A percentile compares a stretch with the other conserved stretches of the same genome.
Evolutionary conservation across 2,888 invertebrate genomes (phyloP).

Genomic region (Serripes groenlandicus): DNA sequence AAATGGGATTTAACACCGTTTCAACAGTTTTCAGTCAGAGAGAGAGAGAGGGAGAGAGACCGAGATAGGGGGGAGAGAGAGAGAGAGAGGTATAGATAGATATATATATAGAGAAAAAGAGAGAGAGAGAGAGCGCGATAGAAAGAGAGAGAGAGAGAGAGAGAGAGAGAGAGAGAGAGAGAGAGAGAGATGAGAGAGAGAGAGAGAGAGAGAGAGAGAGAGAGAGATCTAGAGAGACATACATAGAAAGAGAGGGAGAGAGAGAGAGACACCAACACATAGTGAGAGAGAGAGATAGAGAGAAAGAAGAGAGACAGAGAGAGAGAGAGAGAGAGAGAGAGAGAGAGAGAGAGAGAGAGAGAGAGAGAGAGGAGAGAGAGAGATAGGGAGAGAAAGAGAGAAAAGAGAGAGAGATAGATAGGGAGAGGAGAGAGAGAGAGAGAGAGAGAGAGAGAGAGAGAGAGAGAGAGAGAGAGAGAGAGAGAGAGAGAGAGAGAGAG

Average conservation of each 20-base stretch:
- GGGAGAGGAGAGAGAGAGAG: neutral
- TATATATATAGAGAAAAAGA: too few species aligned
- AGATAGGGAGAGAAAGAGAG: neutral
- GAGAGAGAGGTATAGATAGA: too few species aligned
- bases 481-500: constrained; percentile 12
- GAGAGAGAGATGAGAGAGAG: too few species aligned
- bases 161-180: too few species aligned
- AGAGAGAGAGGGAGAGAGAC: too few species aligned
- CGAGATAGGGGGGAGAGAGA: too few species aligned
- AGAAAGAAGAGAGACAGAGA: constrained; percentile 3
- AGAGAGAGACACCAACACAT: neutral
- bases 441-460: neutral
- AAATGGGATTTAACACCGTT: too few species aligned
- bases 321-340: neutral
- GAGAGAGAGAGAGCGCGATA: too few species aligned
- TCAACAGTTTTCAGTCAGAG: too few species aligned
- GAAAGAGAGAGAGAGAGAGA: too few species aligned
- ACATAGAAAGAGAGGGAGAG: neutral
- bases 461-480: constrained; percentile 13
- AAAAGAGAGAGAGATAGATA: constrained; percentile 6
- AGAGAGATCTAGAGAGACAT: neutral
- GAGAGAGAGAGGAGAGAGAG: constrained; percentile 4
- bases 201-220: neutral
- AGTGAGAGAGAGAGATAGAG: neutral
- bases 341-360: neutral